Evolutionary conservation across 1,140 invertebrate genomes (phyloP), one percentile per base, ranked within the genome.

Genomic region (Trichoplusia ni): DNA sequence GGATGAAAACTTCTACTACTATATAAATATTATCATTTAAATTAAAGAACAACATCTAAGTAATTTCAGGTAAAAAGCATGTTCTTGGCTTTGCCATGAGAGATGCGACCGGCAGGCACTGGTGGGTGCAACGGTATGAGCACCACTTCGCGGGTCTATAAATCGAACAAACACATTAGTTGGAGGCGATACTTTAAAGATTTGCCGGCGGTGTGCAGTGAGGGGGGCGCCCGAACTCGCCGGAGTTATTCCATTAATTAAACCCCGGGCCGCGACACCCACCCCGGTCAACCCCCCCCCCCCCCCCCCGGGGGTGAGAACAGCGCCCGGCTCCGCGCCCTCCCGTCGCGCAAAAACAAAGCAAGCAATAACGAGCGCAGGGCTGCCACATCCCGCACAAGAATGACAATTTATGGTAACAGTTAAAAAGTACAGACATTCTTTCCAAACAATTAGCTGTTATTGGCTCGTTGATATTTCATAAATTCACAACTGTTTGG

Each of bases 241-340:
- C 61, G 61, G 76, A 83, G 81, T 84, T 83, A 84, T 84, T 84
- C 77, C 84, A 84, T 86, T 86, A 86, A 86, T 86, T 84, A 84
- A 80, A 84, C 71, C 68, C 72, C 61, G 53, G 64, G 44, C 16
- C 13, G 59, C 71, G 70, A 66, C 68, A 69, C 72, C 76, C 73
- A 54, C 73, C 44, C 66, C 70, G 37, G 53, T n/a, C n/a, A 19
- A 14, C 29, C 49, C 62, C 35, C 40, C 40, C 19, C 58, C 13
- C 65, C 64, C 61, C 60, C 68, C 11, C 69, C 69, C 72, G 70
- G n/a, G n/a, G n/a, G n/a, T n/a, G n/a, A n/a, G n/a, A n/a, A n/a
- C n/a, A n/a, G 54, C 71, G 59, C 54, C 67, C 69, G 56, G 29
- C 65, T 44, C 53, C 40, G 62, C 56, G 67, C 69, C 51, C 16